These are phyloP conservation scores for Psilanteris sp. DNA, from an alignment of 1,140 invertebrate genomes.

Conservation along the genomic window DNA sequence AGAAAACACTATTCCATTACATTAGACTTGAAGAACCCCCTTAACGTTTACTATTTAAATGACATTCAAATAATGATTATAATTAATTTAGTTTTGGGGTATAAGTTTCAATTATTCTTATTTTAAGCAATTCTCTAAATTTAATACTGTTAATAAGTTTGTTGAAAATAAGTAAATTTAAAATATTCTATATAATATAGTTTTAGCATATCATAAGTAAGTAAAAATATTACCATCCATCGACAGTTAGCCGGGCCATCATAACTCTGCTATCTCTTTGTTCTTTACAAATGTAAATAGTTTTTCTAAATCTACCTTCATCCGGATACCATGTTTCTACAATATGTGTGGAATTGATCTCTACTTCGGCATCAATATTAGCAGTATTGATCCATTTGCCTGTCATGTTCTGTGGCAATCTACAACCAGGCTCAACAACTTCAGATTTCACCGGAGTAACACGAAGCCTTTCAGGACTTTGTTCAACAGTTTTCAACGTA, in stretches of 20 bases:
- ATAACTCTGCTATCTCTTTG: constrained; percentile 92
- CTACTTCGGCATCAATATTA: constrained; percentile 95
- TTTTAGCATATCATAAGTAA: too few species aligned
- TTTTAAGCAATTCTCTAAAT: too few species aligned
- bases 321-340: constrained; percentile 97
- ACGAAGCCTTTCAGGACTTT: constrained; percentile 93
- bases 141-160: too few species aligned
- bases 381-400: constrained; percentile 98
- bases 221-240: constrained; percentile 91
- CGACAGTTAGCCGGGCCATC: constrained; percentile 97
- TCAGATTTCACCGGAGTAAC: constrained; percentile 92
- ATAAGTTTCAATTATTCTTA: too few species aligned
- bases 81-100: too few species aligned
- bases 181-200: too few species aligned
- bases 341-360: constrained; percentile 97
- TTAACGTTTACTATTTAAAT: too few species aligned
- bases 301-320: constrained; percentile 90
- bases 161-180: too few species aligned
- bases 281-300: constrained; percentile 97
- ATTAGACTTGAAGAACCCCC: too few species aligned
- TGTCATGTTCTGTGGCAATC: constrained; percentile 94
- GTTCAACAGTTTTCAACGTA: constrained; percentile 94
- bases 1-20: too few species aligned
- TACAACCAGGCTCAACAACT: constrained; percentile 93
- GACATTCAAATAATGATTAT: too few species aligned